Conservation (phyloP, 2,113 vertebrate species). For the Ploceus nigricollis region DNA sequence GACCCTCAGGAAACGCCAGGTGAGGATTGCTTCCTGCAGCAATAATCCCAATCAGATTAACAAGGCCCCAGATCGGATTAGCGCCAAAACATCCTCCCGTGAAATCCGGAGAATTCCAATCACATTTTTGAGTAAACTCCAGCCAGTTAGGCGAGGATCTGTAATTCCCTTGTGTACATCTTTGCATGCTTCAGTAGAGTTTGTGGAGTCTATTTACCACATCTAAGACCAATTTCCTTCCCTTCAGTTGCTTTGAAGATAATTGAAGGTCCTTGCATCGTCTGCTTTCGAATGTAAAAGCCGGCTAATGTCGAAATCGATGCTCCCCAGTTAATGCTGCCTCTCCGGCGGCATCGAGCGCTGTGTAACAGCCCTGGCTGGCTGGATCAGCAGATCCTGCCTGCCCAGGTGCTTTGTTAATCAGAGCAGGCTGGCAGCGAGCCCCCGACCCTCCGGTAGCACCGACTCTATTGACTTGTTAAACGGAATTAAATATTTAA, state of each 20-base stretch:
- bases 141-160: background rate
- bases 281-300: conserved; percentile 76
- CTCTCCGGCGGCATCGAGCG: background rate
- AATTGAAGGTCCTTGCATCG: conserved; percentile 76
- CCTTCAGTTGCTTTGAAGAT: conserved; percentile 79
- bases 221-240: conserved; percentile 81
- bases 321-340: conserved; percentile 68
- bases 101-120: background rate
- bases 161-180: conserved; percentile 29
- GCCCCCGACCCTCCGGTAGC: conserved; percentile 1
- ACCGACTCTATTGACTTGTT: conserved; percentile 33
- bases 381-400: conserved; percentile 37
- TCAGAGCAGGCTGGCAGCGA: conserved; percentile 37
- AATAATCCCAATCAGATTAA: background rate
- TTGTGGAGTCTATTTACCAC: conserved; percentile 77
- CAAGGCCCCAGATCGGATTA: background rate
- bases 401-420: conserved; percentile 51
- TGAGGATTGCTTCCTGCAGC: background rate
- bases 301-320: conserved; percentile 74
- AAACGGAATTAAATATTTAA: conserved; percentile 60
- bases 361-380: background rate
- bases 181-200: conserved; percentile 67
- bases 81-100: background rate
- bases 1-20: background rate
- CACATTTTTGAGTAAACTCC: conserved; percentile 30